These are phyloP conservation scores for Luperina nickerlii DNA, from an alignment of 2,888 invertebrate genomes.

Conservation along the genomic window DNA sequence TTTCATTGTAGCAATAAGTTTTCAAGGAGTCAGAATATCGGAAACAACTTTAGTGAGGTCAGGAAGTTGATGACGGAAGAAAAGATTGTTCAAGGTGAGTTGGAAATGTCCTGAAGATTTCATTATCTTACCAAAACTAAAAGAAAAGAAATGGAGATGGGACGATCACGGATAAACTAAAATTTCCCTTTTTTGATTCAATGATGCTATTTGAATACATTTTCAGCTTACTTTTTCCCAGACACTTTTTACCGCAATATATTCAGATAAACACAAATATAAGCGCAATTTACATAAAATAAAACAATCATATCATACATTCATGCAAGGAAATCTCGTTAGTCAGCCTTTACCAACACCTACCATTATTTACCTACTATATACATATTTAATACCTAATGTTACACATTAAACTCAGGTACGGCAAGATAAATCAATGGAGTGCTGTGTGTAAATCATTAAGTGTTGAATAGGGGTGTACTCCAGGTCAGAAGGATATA, in stretches of 20 bases:
- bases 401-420: conserved; percentile 55
- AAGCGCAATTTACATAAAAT: conserved; percentile 62
- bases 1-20: conserved; percentile 44
- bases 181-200: conserved; percentile 16
- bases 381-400: conserved; percentile 55
- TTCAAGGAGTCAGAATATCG: conserved; percentile 35
- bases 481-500: conserved; percentile 37
- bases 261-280: conserved; percentile 46
- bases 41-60: conserved; percentile 45
- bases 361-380: conserved; percentile 65
- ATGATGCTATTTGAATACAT: conserved; percentile 37
- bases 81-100: conserved; percentile 47
- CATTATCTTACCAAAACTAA: conserved; percentile 45
- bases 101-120: conserved; percentile 41
- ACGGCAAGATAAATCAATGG: conserved; percentile 55
- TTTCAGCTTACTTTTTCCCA: conserved; percentile 24
- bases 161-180: conserved; percentile 31
- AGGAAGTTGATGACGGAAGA: conserved; percentile 51
- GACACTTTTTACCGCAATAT: conserved; percentile 27
- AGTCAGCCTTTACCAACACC: conserved; percentile 77
- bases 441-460: conserved; percentile 60
- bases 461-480: conserved; percentile 54
- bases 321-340: conserved; percentile 91
- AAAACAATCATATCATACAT: conserved; percentile 77
- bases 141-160: conserved; percentile 18